These are phyloP conservation scores for Acropora yongei DNA, from an alignment of 64 coral and sea anemone species.

Conservation along the genomic window DNA sequence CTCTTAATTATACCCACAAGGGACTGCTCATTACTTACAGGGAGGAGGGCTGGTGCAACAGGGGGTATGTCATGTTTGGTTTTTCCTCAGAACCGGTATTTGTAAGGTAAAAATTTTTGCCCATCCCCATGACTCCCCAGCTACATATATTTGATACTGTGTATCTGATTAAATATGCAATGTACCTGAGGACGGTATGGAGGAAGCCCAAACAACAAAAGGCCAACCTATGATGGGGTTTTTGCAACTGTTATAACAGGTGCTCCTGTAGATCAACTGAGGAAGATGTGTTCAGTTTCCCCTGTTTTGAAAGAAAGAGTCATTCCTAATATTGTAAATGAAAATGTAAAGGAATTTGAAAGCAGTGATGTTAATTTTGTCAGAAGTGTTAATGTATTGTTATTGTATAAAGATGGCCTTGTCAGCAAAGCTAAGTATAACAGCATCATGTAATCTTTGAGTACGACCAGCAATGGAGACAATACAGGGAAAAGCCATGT, in stretches of 20 bases:
- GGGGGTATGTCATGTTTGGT: neutral
- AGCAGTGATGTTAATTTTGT: conserved; percentile 38
- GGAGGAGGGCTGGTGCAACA: conserved; percentile 19
- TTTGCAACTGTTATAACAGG: conserved; percentile 48
- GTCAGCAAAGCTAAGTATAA: conserved; percentile 70
- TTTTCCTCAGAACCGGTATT: conserved; percentile 26
- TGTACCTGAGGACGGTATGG: neutral
- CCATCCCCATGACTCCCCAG: neutral
- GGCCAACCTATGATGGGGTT: conserved; percentile 48
- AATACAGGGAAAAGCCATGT: conserved; percentile 45
- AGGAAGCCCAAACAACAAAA: conserved; percentile 20
- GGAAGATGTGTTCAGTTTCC: conserved; percentile 5
- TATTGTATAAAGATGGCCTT: conserved; percentile 64
- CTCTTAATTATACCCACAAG: conserved; percentile 19
- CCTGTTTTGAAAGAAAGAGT: conserved; percentile 17
- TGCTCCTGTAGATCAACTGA: neutral
- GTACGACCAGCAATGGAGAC: conserved; percentile 30
- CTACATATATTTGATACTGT: conserved; percentile 6
- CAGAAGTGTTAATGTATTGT: conserved; percentile 64
- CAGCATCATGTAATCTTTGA: conserved; percentile 55
- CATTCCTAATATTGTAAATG: neutral
- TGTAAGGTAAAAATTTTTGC: conserved; percentile 15
- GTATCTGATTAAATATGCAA: neutral
- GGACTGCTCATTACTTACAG: neutral
- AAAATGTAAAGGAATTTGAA: conserved; percentile 34